These are phyloP conservation scores for Phylloscopus trochilus DNA, from an alignment of 2,113 vertebrate species.

Conservation along the genomic window DNA sequence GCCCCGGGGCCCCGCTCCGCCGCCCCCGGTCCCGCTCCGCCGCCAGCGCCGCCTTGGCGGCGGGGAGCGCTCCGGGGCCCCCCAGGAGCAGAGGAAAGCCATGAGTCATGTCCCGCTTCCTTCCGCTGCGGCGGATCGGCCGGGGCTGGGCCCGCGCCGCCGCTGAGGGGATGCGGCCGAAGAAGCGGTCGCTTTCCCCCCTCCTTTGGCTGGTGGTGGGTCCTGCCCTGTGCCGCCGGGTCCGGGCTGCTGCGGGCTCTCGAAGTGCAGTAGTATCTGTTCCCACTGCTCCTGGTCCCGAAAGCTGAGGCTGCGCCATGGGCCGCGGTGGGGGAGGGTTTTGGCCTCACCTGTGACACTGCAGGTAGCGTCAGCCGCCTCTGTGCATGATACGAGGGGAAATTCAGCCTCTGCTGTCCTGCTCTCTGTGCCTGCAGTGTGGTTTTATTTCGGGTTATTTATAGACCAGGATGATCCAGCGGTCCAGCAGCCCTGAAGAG, in stretches of 20 bases:
- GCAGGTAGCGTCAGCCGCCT: not conserved
- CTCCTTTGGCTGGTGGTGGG: rapidly evolving
- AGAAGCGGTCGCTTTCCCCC: not conserved
- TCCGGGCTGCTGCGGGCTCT: rapidly evolving
- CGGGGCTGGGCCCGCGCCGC: too few species aligned
- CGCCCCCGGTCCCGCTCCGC: not conserved
- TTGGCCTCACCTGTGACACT: not conserved
- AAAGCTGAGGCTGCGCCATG: not conserved
- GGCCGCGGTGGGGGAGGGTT: not conserved
- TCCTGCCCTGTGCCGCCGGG: not conserved
- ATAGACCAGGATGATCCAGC: not conserved
- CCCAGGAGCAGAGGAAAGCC: not conserved
- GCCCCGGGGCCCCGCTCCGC: not conserved
- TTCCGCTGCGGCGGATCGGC: not conserved
- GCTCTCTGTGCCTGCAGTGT: rapidly evolving
- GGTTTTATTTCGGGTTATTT: not conserved
- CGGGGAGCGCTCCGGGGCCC: not conserved
- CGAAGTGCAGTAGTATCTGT: rapidly evolving
- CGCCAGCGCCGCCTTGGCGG: not conserved
- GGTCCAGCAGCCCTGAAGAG: not conserved
- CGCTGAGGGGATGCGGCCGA: not conserved
- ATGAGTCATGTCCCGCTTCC: not conserved
- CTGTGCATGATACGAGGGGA: not conserved
- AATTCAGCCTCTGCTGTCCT: not conserved
- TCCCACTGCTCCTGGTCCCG: rapidly evolving